These are phyloP conservation scores for Ailurus styani DNA, from an alignment of 2,113 vertebrate species.

Conservation along the genomic window DNA sequence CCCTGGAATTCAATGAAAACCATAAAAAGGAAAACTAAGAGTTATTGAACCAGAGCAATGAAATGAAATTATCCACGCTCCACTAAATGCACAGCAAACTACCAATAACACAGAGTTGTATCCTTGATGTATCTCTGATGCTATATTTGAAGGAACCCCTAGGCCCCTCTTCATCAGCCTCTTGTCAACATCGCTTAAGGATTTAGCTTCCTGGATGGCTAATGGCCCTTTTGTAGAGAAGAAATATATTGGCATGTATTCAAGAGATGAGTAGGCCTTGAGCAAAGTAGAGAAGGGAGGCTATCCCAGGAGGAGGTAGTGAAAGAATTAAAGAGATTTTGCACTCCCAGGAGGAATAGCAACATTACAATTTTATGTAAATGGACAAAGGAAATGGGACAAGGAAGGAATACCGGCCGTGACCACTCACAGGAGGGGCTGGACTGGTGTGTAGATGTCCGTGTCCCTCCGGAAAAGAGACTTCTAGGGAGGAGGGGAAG, in stretches of 20 bases:
- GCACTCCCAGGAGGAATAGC: neutral
- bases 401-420: fast-evolving
- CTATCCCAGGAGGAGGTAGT: neutral
- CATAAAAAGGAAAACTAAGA: neutral
- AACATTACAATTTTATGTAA: neutral
- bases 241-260: neutral
- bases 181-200: neutral
- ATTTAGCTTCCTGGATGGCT: neutral
- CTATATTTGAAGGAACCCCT: neutral
- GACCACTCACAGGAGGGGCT: neutral
- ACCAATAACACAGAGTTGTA: neutral
- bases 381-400: neutral
- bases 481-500: neutral
- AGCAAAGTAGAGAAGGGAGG: neutral
- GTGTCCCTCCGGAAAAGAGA: neutral
- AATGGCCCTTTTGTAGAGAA: neutral
- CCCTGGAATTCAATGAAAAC: neutral
- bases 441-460: neutral
- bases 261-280: neutral
- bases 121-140: neutral
- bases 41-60: neutral
- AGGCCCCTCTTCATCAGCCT: neutral
- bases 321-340: neutral
- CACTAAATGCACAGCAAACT: neutral
- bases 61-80: neutral